A percentile compares a stretch with the other conserved stretches of the same genome.
Evolutionary conservation across 2,113 vertebrate species (phyloP).

Genomic region (Morone chrysops): DNA sequence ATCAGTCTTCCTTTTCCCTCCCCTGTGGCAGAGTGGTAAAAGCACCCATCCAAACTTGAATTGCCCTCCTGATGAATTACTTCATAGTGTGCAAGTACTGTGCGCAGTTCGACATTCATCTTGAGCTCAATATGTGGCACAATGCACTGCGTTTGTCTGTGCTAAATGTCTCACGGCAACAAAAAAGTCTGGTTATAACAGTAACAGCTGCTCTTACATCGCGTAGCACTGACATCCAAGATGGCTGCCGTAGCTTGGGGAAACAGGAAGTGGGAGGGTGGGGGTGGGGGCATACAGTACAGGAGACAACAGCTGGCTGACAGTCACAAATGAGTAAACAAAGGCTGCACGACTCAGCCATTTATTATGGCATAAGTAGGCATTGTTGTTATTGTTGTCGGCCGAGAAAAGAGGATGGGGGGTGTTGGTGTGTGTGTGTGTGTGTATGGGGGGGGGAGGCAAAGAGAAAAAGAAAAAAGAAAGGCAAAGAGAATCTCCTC

Average conservation of each 20-base stretch:
- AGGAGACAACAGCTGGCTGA: constrained; percentile 74
- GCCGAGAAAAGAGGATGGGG: constrained; percentile 31
- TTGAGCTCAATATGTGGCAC: constrained; percentile 46
- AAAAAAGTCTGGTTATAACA: constrained; percentile 42
- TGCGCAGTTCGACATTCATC: constrained; percentile 54
- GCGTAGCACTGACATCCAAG: constrained; percentile 55
- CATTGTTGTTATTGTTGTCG: constrained; percentile 72
- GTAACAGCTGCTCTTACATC: constrained; percentile 57
- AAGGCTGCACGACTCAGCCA: constrained; percentile 68
- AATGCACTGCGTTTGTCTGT: constrained; percentile 39
- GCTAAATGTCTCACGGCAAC: constrained; percentile 48
- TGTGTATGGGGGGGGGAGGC: too few relatives aligned
- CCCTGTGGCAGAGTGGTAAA: constrained; percentile 43
- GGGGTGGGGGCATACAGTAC: constrained; percentile 39
- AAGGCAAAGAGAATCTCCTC: constrained; percentile 34
- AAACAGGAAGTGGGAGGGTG: constrained; percentile 43
- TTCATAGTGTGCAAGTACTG: constrained; percentile 37
- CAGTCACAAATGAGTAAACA: constrained; percentile 82
- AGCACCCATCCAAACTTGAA: constrained; percentile 28
- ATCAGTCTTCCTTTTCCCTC: neutral
- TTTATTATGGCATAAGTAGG: constrained; percentile 77
- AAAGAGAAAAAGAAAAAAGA: constrained; percentile 1
- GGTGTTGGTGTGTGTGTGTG: neutral
- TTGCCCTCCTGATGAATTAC: constrained; percentile 49
- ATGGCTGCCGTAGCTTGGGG: constrained; percentile 61